Evolutionary conservation across 2,113 vertebrate genomes (phyloP).

Genomic region (Oncorhynchus clarkii): DNA sequence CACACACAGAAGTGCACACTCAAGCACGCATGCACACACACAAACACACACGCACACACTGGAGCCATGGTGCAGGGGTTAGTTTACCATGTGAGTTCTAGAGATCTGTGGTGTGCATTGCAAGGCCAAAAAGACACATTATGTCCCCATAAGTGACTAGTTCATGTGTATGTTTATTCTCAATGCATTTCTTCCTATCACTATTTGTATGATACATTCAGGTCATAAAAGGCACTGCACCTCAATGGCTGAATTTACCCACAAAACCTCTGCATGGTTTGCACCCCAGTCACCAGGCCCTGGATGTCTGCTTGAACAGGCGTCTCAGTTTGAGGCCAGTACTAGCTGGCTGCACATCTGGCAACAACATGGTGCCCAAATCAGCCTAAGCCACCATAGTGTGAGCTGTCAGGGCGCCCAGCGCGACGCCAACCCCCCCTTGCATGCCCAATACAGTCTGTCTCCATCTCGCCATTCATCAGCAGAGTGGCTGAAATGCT

Average conservation of each 20-base stretch:
- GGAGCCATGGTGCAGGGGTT: too few relatives aligned
- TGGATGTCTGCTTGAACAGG: slow-evolving; percentile 16
- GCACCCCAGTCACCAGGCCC: slow-evolving; percentile 2
- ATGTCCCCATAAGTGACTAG: not conserved
- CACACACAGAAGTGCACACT: too few relatives aligned
- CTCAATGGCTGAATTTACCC: not conserved
- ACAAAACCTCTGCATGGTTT: not conserved
- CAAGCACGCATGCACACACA: too few relatives aligned
- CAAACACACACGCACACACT: too few relatives aligned
- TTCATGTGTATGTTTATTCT: not conserved
- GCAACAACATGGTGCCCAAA: slow-evolving; percentile 27
- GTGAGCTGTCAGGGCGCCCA: slow-evolving; percentile 30
- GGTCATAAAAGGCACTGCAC: not conserved
- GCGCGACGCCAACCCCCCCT: slow-evolving; percentile 7
- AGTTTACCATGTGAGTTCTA: too few relatives aligned
- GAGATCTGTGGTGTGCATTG: too few relatives aligned
- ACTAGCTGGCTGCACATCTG: slow-evolving; percentile 39
- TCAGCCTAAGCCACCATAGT: slow-evolving; percentile 23
- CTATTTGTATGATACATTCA: not conserved
- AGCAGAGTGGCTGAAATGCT: not conserved
- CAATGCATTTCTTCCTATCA: not conserved
- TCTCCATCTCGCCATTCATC: slow-evolving; percentile 6
- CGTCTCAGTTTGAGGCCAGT: not conserved
- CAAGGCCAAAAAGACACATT: too few relatives aligned
- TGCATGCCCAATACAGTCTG: slow-evolving; percentile 3